A percentile compares a stretch with the other conserved stretches of the same genome.
Evolutionary conservation across 2,797 vertebrate genomes (phyloP).

Genomic region (Cichlasoma orientale): DNA sequence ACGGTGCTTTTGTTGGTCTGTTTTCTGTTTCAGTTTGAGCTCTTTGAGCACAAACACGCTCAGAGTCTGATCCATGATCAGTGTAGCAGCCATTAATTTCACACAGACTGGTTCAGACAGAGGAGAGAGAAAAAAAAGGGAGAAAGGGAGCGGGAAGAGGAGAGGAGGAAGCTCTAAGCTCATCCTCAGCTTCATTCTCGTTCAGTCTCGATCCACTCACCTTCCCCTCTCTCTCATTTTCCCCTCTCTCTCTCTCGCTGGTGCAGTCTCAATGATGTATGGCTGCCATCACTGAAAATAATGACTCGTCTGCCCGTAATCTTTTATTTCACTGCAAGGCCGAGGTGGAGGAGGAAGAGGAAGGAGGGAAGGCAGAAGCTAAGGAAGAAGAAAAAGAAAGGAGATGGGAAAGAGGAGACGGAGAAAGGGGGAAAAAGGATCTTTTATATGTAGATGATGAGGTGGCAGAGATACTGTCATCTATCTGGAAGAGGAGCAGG

Average conservation of each 20-base stretch:
- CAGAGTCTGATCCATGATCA: conserved; percentile 36
- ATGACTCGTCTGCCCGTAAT: conserved; percentile 72
- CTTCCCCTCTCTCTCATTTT: conserved; percentile 10
- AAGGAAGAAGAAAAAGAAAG: neutral
- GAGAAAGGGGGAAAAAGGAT: neutral
- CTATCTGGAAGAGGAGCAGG: neutral
- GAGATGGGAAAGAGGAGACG: conserved; percentile 1
- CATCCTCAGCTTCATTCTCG: conserved; percentile 24
- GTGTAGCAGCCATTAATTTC: conserved; percentile 53
- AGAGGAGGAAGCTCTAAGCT: neutral
- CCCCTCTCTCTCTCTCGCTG: neutral
- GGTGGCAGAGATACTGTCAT: neutral
- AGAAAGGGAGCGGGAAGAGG: neutral
- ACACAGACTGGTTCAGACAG: conserved; percentile 32
- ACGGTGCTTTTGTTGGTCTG: neutral
- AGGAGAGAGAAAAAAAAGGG: neutral
- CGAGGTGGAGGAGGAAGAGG: conserved; percentile 6
- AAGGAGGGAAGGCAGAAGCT: neutral
- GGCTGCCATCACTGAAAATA: conserved; percentile 74
- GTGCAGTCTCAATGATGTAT: conserved; percentile 69
- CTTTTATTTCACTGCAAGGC: conserved; percentile 73
- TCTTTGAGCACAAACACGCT: conserved; percentile 8
- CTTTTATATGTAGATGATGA: conserved; percentile 3
- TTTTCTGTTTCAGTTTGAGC: neutral
- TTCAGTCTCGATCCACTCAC: conserved; percentile 37